phyloP scores from a whole-genome alignment of 2,888 invertebrate genomes.

The Liposcelis brunnea region DNA sequence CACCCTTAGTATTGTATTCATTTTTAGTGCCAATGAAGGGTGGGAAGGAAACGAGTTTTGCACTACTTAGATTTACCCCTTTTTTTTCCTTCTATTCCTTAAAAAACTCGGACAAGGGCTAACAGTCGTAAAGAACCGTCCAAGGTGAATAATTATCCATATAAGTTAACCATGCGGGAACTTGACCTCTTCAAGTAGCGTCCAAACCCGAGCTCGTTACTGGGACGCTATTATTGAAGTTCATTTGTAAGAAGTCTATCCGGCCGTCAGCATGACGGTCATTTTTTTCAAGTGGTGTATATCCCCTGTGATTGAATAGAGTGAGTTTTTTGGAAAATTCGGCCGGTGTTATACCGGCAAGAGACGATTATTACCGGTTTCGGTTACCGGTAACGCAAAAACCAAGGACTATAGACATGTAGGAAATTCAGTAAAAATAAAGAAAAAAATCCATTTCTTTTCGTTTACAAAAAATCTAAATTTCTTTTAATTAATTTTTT shows the following conservation, averaged over 20 bases:
- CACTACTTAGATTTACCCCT: too few relatives aligned
- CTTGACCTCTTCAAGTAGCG: constrained; percentile 1
- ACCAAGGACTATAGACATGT: constrained; percentile 1
- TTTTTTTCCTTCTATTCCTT: too few relatives aligned
- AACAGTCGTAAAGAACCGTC: too few relatives aligned
- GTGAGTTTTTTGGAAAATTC: constrained; percentile 4
- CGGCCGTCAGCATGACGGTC: constrained; percentile 8
- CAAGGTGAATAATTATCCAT: background rate
- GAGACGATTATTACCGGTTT: constrained; percentile 6
- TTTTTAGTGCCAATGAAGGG: too few relatives aligned
- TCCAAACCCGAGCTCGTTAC: too few relatives aligned
- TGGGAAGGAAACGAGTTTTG: too few relatives aligned
- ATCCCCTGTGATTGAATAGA: constrained; percentile 2
- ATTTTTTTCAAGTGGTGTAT: background rate
- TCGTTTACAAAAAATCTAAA: background rate
- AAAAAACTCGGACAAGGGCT: too few relatives aligned
- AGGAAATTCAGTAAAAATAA: constrained; percentile 2
- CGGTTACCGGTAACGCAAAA: constrained; percentile 4
- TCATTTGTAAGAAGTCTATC: background rate
- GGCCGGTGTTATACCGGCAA: constrained; percentile 8
- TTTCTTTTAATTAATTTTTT: background rate
- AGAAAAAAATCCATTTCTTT: constrained; percentile 8
- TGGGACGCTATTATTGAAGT: too few relatives aligned
- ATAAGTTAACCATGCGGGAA: background rate
- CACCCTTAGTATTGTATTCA: too few relatives aligned